Evolutionary conservation across 2,113 vertebrate genomes (phyloP).

Genomic region (Arvicanthis niloticus): DNA sequence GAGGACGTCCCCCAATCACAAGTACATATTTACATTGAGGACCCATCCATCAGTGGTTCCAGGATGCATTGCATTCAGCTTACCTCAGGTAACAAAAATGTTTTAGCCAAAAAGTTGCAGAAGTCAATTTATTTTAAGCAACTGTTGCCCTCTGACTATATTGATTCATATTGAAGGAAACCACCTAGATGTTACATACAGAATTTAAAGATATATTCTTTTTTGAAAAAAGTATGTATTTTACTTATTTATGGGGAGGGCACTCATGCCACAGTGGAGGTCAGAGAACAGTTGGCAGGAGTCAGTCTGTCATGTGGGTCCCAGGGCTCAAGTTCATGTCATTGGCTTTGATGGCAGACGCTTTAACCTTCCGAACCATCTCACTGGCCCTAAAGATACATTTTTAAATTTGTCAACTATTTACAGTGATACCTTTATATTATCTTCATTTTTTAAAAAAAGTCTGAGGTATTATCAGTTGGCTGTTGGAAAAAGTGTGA

Average conservation of each 20-base stretch:
- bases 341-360: too few species aligned
- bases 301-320: background rate
- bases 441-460: constrained; percentile 14
- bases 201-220: constrained; percentile 1
- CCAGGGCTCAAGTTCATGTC: background rate
- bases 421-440: constrained; percentile 38
- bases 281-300: background rate
- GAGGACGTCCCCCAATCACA: constrained; percentile 93
- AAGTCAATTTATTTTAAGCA: constrained; percentile 8
- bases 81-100: constrained; percentile 92
- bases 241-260: background rate
- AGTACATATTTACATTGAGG: constrained; percentile 94
- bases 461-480: constrained; percentile 38
- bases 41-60: constrained; percentile 89
- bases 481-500: constrained; percentile 32
- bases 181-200: background rate
- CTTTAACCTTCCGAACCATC: background rate
- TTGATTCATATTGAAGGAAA: constrained; percentile 11
- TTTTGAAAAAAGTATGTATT: background rate
- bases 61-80: constrained; percentile 95
- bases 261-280: too few species aligned
- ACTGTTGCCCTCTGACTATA: background rate
- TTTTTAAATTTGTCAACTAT: constrained; percentile 28
- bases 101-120: background rate
- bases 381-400: background rate